These are phyloP conservation scores for Mormyrus hasselquistii DNA, from an alignment of 2,797 vertebrate species.

Conservation along the genomic window DNA sequence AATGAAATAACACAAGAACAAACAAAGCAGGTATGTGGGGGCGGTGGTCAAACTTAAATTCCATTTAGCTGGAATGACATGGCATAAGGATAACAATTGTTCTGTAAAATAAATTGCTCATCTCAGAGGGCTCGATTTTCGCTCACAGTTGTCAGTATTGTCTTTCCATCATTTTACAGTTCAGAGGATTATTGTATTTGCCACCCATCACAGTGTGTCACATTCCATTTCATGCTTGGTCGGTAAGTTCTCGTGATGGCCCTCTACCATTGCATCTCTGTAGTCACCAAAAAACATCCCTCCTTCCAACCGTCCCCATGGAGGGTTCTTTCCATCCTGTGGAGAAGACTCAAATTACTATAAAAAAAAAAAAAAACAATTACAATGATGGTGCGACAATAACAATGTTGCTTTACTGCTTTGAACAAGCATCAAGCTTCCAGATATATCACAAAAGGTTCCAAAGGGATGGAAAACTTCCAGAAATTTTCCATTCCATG, in stretches of 20 bases:
- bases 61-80: conserved; percentile 16
- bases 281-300: background rate
- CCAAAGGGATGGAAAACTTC: background rate
- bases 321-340: background rate
- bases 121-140: background rate
- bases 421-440: background rate
- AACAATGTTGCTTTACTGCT: background rate
- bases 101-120: conserved; percentile 13
- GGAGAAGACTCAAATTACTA: background rate
- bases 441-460: background rate
- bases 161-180: conserved; percentile 14
- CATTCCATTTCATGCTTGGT: conserved; percentile 21
- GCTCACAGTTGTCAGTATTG: background rate
- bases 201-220: conserved; percentile 11
- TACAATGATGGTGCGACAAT: background rate
- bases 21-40: conserved; percentile 6
- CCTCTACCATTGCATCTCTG: background rate
- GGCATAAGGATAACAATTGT: conserved; percentile 22
- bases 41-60: conserved; percentile 8
- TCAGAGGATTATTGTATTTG: conserved; percentile 19
- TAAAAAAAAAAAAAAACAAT: background rate
- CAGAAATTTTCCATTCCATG: background rate
- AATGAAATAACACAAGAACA: conserved; percentile 12
- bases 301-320: background rate
- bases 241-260: background rate